phyloP scores from a whole-genome alignment of 2,888 invertebrate genomes.

The Lasioglossum morio region DNA sequence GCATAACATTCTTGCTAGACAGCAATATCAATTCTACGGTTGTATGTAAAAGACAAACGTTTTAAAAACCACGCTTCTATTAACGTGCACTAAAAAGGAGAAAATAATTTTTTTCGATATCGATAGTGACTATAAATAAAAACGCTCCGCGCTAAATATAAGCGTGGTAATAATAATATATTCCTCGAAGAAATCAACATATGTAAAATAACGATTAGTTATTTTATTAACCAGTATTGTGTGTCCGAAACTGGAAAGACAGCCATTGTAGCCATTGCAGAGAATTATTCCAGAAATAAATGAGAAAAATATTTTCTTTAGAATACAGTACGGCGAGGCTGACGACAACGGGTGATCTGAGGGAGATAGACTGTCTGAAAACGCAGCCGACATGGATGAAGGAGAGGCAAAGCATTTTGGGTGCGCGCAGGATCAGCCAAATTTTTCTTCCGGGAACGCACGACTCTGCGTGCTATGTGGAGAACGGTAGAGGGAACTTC shows the following conservation, averaged over 20 bases:
- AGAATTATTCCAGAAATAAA: not conserved
- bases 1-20: not conserved
- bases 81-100: no score
- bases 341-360: constrained; percentile 75
- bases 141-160: no score
- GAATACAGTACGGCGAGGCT: constrained; percentile 75
- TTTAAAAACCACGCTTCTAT: no score
- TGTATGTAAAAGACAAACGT: no score
- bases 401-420: constrained; percentile 84
- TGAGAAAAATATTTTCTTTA: constrained; percentile 33
- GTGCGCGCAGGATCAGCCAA: constrained; percentile 85
- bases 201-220: no score
- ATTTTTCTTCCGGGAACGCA: constrained; percentile 90
- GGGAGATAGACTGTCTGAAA: constrained; percentile 85
- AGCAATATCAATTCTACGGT: no score
- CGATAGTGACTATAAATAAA: no score
- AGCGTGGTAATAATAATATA: no score
- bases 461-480: constrained; percentile 88
- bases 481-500: constrained; percentile 75
- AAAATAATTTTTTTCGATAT: no score
- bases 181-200: no score
- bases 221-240: no score
- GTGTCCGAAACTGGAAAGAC: no score
- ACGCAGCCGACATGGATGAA: constrained; percentile 87
- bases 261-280: not conserved